These are phyloP conservation scores for Drosophila funebris DNA, from an alignment of 1,140 invertebrate species.

Conservation along the genomic window DNA sequence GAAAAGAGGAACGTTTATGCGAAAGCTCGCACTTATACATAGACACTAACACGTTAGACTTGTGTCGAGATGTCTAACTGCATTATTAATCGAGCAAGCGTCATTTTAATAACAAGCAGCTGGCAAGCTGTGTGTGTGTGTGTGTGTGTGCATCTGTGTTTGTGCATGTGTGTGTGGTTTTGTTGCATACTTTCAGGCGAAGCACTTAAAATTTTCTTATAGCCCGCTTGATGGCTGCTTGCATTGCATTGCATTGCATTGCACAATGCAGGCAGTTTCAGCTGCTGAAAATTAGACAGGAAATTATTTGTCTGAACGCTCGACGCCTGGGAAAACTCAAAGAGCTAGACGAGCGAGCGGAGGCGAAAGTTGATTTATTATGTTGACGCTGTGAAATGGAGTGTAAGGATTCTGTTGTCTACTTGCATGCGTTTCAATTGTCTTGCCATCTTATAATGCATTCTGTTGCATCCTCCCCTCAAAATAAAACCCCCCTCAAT, in stretches of 20 bases:
- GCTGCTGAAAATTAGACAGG: conserved; percentile 57
- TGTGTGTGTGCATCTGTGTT: background rate
- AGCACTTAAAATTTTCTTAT: conserved; percentile 29
- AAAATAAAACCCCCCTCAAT: too few relatives aligned
- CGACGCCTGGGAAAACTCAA: conserved; percentile 2
- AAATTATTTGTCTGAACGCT: conserved; percentile 49
- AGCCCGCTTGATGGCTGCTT: conserved; percentile 11
- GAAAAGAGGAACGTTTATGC: background rate
- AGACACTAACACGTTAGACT: background rate
- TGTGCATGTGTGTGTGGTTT: background rate
- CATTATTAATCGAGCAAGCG: conserved; percentile 43
- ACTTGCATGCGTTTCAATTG: conserved; percentile 48
- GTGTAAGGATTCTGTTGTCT: conserved; percentile 56
- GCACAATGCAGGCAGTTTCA: conserved; percentile 21
- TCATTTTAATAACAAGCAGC: conserved; percentile 43
- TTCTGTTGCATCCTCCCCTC: background rate
- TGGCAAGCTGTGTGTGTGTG: background rate
- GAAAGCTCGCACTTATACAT: background rate
- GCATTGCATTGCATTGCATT: too few relatives aligned
- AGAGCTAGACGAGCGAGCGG: background rate
- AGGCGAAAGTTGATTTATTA: conserved; percentile 57
- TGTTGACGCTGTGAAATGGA: conserved; percentile 60
- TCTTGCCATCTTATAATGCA: conserved; percentile 36
- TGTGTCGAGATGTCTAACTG: conserved; percentile 11
- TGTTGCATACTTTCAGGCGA: conserved; percentile 25